Base-by-base conservation (phyloP, 2,888 invertebrate genomes). In the Serripes groenlandicus region DNA sequence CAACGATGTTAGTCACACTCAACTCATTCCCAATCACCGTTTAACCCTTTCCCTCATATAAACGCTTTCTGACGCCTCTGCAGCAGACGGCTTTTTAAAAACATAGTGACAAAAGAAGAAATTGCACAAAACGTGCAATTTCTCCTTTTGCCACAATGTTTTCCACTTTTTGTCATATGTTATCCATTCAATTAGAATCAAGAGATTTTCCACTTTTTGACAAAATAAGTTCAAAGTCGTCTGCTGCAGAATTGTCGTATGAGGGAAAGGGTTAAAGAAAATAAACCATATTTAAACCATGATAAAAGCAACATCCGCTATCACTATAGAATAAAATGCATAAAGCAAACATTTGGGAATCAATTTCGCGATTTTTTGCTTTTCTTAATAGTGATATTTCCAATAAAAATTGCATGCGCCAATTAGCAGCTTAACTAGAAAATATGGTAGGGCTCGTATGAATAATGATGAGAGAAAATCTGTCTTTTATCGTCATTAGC, bases 321-420 rank as follows among this genome's bases (percentile, higher is more conserved):
- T n/a, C n/a, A n/a, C n/a, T n/a, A n/a, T n/a, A n/a, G n/a, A n/a
- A n/a, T n/a, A n/a, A n/a, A n/a, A n/a, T n/a, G n/a, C n/a, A n/a
- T n/a, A n/a, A n/a, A n/a, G n/a, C n/a, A n/a, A 58, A 58, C 58
- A 26, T 58, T n/a, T 11, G 58, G 58, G 58, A 58, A 21, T 58
- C 58, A 58, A n/a, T 58, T 34, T 30, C 3, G 28, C 3, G 34
- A 15, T 62, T 60, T 62, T 62, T 62, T 34, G 62, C 62, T 34
- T 5, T 34, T 62, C 32, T 34, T 62, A 62, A 32, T 30, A 62
- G 62, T 62, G 32, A 62, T 62, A 34, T 34, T 62, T 62, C 26
- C 62, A 34, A 62, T 62, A 62, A 62, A 62, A 62, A 62, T 62
- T 30, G 62, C 62, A 62, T 62, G 62, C 34, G 62, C 62, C 62